Evolutionary conservation across 2,113 vertebrate genomes (phyloP).

Genomic region (Lepus timidus): DNA sequence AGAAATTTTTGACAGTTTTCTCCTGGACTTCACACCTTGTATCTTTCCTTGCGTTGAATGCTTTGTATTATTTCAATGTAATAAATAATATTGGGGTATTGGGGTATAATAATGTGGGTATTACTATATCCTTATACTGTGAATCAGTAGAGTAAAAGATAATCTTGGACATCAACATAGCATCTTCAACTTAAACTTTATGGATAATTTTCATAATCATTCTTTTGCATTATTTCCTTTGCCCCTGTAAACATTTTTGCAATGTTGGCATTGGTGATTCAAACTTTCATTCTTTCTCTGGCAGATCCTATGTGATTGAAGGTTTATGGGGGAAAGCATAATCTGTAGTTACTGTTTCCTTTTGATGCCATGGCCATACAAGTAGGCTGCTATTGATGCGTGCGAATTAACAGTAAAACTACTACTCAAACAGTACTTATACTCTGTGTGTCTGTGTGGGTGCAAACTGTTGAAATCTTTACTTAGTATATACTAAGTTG

Average conservation of each 20-base stretch:
- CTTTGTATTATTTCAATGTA: not conserved
- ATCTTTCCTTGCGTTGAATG: not conserved
- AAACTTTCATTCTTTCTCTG: not conserved
- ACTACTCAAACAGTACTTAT: no score
- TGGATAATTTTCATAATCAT: not conserved
- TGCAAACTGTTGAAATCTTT: no score
- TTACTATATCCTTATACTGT: accelerated
- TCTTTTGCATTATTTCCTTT: not conserved
- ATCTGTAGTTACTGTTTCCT: not conserved
- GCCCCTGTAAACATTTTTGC: not conserved
- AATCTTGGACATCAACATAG: not conserved
- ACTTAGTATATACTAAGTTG: no score
- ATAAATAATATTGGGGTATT: no score
- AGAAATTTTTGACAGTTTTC: not conserved
- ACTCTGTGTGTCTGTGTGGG: no score
- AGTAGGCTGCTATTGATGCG: not conserved
- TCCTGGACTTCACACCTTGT: not conserved
- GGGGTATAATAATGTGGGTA: no score
- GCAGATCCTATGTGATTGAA: not conserved
- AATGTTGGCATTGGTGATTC: not conserved
- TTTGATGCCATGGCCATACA: not conserved
- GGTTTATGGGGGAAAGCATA: not conserved
- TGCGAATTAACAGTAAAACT: not conserved
- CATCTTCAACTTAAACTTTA: not conserved
- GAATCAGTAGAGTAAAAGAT: not conserved